phyloP scores from a whole-genome alignment of 2,797 vertebrate genomes.

The Ambastaia sidthimunki region DNA sequence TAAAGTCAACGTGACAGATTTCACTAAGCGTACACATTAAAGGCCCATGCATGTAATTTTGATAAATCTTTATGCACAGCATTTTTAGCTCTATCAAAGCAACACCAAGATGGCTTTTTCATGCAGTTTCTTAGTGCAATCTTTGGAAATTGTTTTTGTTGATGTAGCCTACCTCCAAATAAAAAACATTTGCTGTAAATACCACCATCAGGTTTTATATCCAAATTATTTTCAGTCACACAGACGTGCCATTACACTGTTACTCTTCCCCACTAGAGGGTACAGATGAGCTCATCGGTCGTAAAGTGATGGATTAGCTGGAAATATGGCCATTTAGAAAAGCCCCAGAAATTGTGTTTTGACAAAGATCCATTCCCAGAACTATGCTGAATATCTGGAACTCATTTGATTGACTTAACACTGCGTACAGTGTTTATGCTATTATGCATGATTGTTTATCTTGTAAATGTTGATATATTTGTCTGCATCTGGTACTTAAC shows the following conservation, averaged over 20 bases:
- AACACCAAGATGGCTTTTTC: not conserved
- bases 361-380: slow-evolving; percentile 10
- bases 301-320: slow-evolving; percentile 40
- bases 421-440: not conserved
- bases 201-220: slow-evolving; percentile 19
- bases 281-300: slow-evolving; percentile 39
- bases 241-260: slow-evolving; percentile 29
- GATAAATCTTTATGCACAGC: not conserved
- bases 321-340: slow-evolving; percentile 31
- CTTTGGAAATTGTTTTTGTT: not conserved
- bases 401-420: not conserved
- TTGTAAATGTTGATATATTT: not conserved
- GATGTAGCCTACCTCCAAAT: slow-evolving; percentile 4
- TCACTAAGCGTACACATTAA: not conserved
- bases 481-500: not conserved
- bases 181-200: slow-evolving; percentile 15
- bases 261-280: slow-evolving; percentile 48
- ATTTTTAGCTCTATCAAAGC: not conserved
- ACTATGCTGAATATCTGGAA: not conserved
- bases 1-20: not conserved
- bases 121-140: not conserved
- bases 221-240: slow-evolving; percentile 36
- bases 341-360: slow-evolving; percentile 30
- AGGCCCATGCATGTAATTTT: not conserved
- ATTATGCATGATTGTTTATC: not conserved